Conservation (phyloP, 1,140 invertebrate genomes). For the Lepidurus apus region DNA sequence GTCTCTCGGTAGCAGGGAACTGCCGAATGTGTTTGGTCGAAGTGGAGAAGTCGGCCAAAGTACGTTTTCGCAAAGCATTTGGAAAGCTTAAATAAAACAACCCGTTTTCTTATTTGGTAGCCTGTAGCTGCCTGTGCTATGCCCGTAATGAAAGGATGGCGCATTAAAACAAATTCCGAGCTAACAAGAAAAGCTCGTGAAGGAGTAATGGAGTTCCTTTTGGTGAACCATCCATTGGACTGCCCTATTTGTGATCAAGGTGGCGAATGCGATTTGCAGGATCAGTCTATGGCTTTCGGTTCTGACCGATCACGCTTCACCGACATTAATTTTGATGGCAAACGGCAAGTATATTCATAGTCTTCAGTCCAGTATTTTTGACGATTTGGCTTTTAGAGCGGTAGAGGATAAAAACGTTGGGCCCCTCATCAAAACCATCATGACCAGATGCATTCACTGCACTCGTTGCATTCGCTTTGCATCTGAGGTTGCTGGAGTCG, state of each 20-base stretch:
- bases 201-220: constrained; percentile 98
- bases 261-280: constrained; percentile 97
- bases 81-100: no score
- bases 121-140: constrained; percentile 99
- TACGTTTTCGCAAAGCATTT: constrained; percentile 40
- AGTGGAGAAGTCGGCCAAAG: constrained; percentile 89
- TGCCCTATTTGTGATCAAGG: constrained; percentile 99
- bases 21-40: constrained; percentile 99
- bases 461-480: constrained; percentile 96
- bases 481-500: constrained; percentile 94
- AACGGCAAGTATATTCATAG: constrained; percentile 55
- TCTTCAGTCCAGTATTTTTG: not conserved
- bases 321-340: constrained; percentile 88
- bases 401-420: constrained; percentile 99
- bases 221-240: constrained; percentile 97
- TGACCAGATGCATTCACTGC: constrained; percentile 99
- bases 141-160: constrained; percentile 99
- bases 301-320: constrained; percentile 90
- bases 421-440: constrained; percentile 96
- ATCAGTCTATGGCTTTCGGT: constrained; percentile 99
- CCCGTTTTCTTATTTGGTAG: constrained; percentile 51
- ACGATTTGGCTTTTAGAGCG: constrained; percentile 56
- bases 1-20: constrained; percentile 95
- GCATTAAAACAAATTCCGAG: constrained; percentile 95
- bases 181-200: constrained; percentile 89